phyloP scores from a whole-genome alignment of 2,888 invertebrate genomes.

The Microdon myrmicae region DNA sequence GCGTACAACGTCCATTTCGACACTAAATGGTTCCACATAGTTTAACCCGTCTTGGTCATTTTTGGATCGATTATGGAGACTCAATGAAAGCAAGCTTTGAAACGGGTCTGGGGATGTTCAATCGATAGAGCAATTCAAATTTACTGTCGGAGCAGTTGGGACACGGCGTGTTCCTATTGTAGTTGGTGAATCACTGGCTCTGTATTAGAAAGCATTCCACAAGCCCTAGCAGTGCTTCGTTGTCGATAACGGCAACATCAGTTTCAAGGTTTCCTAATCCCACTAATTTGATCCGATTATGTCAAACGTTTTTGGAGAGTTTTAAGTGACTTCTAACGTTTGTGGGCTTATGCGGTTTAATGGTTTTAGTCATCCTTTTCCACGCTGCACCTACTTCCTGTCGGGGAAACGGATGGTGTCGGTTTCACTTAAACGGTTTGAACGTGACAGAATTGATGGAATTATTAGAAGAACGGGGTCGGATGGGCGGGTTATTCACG shows the following conservation, averaged over 20 bases:
- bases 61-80: slow-evolving; percentile 1
- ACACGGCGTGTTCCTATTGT: neutral
- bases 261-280: slow-evolving; percentile 45
- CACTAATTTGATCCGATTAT: slow-evolving; percentile 49
- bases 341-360: slow-evolving; percentile 31
- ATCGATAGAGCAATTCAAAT: too few relatives aligned
- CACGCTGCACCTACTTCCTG: neutral
- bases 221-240: slow-evolving; percentile 47
- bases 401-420: slow-evolving; percentile 16
- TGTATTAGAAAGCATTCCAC: slow-evolving; percentile 19
- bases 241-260: slow-evolving; percentile 47
- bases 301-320: slow-evolving; percentile 49
- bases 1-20: slow-evolving; percentile 13
- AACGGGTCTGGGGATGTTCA: too few relatives aligned
- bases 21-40: slow-evolving; percentile 37
- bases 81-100: too few relatives aligned
- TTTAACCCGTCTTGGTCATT: slow-evolving; percentile 29
- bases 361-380: slow-evolving; percentile 32
- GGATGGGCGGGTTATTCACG: neutral
- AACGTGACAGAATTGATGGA: slow-evolving; percentile 17
- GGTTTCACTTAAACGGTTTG: slow-evolving; percentile 27
- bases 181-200: slow-evolving; percentile 1
- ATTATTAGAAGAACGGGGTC: neutral
- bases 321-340: slow-evolving; percentile 45
- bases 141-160: too few relatives aligned